These are phyloP conservation scores for Petrocephalus microphthalmus DNA, from an alignment of 2,113 vertebrate species.

Conservation along the genomic window DNA sequence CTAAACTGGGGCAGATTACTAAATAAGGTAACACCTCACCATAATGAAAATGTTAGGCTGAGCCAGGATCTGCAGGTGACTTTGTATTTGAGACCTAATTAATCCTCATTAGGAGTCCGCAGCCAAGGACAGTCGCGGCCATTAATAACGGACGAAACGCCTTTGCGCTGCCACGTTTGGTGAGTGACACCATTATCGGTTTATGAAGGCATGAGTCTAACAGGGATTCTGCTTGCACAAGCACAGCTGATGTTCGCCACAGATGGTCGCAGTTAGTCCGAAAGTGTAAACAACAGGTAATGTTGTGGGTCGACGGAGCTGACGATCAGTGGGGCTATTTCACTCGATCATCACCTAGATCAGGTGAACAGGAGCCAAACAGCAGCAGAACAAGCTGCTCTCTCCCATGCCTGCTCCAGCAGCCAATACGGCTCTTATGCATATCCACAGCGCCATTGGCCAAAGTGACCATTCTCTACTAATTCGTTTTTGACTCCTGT, in stretches of 20 bases:
- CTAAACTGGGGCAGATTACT: background rate
- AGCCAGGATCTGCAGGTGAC: slow-evolving; percentile 38
- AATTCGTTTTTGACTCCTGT: background rate
- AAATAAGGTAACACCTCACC: background rate
- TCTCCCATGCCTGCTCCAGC: background rate
- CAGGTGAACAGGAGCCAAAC: background rate
- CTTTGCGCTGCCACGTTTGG: slow-evolving; percentile 23
- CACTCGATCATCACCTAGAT: background rate
- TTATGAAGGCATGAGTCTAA: slow-evolving; percentile 26
- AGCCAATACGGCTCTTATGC: background rate
- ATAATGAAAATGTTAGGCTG: background rate
- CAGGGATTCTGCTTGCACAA: slow-evolving; percentile 28
- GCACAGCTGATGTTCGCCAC: slow-evolving; percentile 5
- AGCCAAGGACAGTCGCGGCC: slow-evolving; percentile 30
- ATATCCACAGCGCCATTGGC: background rate
- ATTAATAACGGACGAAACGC: slow-evolving; percentile 41
- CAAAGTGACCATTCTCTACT: background rate
- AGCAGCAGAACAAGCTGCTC: background rate
- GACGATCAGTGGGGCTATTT: background rate
- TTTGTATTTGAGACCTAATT: slow-evolving; percentile 44
- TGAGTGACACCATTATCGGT: slow-evolving; percentile 41
- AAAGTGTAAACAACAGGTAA: background rate
- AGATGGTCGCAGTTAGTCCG: background rate
- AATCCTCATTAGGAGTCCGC: slow-evolving; percentile 41
- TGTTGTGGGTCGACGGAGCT: background rate